Conservation (phyloP, 92 coral and sea anemone species). For the Paramuricea clavata region DNA sequence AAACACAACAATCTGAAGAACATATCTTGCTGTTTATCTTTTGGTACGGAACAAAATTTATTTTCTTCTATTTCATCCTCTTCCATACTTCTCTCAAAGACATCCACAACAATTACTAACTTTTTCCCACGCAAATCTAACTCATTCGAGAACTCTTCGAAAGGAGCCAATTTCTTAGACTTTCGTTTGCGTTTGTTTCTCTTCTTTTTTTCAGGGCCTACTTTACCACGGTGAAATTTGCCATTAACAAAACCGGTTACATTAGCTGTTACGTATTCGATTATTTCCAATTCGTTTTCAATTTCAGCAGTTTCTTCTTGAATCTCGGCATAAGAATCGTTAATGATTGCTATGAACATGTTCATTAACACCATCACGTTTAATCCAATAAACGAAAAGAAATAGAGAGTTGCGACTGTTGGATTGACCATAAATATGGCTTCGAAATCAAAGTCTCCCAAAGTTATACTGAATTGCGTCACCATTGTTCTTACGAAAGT, state of each 20-base stretch:
- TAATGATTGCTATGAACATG: background rate
- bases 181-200: background rate
- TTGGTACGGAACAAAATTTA: background rate
- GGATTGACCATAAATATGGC: background rate
- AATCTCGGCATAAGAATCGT: constrained; percentile 1
- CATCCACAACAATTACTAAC: background rate
- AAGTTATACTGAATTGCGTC: background rate
- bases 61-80: background rate
- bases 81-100: background rate
- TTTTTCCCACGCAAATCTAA: background rate
- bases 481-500: background rate
- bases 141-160: constrained; percentile 3
- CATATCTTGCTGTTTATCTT: background rate
- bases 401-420: background rate
- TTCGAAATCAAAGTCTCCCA: constrained; percentile 2
- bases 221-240: constrained; percentile 2
- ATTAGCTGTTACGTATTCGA: background rate
- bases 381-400: background rate
- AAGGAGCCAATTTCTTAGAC: background rate
- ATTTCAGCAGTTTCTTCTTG: background rate
- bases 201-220: background rate
- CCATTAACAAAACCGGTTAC: background rate
- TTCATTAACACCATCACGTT: constrained; percentile 9
- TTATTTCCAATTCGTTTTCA: background rate
- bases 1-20: constrained; percentile 20